A percentile compares a stretch with the other conserved stretches of the same genome.
Conservation (phyloP, 2,797 vertebrate genomes). For the Pseudocheirus occidentalis region DNA sequence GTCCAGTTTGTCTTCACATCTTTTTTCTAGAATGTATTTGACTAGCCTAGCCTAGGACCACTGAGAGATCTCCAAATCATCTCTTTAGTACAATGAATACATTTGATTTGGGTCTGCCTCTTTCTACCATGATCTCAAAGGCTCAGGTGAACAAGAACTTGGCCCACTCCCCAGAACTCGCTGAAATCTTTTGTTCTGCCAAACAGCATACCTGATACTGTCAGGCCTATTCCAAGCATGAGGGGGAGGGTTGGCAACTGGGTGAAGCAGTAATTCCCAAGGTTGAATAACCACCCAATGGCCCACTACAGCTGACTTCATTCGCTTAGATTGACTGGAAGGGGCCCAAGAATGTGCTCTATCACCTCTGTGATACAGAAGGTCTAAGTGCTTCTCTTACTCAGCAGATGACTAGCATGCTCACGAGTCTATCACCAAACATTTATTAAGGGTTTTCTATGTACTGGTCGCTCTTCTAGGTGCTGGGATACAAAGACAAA, state of each 20-base stretch:
- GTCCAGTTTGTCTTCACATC: background rate
- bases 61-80: conserved; percentile 9
- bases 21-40: conserved; percentile 9
- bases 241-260: no score
- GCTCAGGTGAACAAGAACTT: conserved; percentile 30
- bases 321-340: no score
- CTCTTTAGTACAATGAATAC: conserved; percentile 11
- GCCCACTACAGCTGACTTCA: background rate
- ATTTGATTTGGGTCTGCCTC: background rate
- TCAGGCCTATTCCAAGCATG: no score
- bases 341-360: no score
- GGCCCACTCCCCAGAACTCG: background rate
- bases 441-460: background rate
- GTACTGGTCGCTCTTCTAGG: background rate
- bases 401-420: no score
- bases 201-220: background rate
- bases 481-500: background rate
- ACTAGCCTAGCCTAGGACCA: conserved; percentile 5
- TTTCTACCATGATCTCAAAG: conserved; percentile 17
- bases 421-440: background rate
- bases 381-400: background rate
- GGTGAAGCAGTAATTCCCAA: no score
- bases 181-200: conserved; percentile 13
- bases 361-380: background rate
- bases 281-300: background rate